These are phyloP conservation scores for Parnassius mnemosyne DNA, from an alignment of 2,888 invertebrate genomes.

Conservation along the genomic window DNA sequence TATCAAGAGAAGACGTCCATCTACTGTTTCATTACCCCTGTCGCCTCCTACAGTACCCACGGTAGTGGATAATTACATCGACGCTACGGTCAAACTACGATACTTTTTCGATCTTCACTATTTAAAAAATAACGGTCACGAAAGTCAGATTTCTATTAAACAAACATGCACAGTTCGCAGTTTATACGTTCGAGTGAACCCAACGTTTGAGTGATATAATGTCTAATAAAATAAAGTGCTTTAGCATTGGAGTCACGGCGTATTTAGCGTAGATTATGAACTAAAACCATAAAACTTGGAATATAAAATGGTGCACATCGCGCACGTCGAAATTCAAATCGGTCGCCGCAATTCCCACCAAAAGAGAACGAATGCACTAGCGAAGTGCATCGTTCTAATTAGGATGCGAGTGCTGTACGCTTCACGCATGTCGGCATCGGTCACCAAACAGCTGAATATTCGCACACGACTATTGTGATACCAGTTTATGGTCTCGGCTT, in stretches of 20 bases:
- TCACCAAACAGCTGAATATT: constrained; percentile 72
- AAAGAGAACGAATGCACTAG: constrained; percentile 41
- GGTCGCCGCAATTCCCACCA: constrained; percentile 61
- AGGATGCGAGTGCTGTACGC: constrained; percentile 63
- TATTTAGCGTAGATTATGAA: constrained; percentile 19
- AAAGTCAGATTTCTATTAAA: too few relatives aligned
- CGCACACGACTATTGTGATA: constrained; percentile 76
- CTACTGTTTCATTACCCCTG: too few relatives aligned
- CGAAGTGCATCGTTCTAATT: constrained; percentile 68
- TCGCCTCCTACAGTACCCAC: too few relatives aligned
- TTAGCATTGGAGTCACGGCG: constrained; percentile 18
- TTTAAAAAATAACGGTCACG: too few relatives aligned
- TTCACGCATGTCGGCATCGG: constrained; percentile 61
- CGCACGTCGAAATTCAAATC: constrained; percentile 45
- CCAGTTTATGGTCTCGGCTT: constrained; percentile 76
- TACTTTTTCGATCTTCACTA: too few relatives aligned
- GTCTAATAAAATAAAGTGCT: neutral
- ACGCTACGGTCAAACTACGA: too few relatives aligned
- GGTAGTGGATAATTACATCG: too few relatives aligned
- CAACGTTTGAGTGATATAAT: constrained; percentile 1
- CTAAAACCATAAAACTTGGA: constrained; percentile 5
- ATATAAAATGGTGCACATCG: constrained; percentile 14
- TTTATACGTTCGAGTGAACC: too few relatives aligned
- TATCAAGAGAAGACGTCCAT: too few relatives aligned
- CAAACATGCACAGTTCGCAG: too few relatives aligned